phyloP scores from a whole-genome alignment of 2,113 vertebrate species.

The Clinocottus analis region DNA sequence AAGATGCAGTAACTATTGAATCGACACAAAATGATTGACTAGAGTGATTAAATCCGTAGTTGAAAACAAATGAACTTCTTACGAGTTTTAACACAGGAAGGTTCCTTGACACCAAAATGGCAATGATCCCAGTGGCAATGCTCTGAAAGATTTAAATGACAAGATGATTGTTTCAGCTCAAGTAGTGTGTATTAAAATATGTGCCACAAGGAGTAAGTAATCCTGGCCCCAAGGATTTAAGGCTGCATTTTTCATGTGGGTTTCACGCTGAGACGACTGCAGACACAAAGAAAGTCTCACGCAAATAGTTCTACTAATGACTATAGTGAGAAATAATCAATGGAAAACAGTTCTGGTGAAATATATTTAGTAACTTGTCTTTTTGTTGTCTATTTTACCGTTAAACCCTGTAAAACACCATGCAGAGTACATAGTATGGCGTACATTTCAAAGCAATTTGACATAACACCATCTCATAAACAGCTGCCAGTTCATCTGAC shows the following conservation, averaged over 20 bases:
- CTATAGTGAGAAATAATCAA: not conserved
- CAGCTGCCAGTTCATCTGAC: constrained; percentile 32
- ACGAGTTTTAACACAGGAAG: constrained; percentile 79
- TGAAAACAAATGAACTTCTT: constrained; percentile 44
- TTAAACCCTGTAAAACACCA: not conserved
- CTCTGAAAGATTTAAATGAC: constrained; percentile 81
- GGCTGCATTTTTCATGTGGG: not conserved
- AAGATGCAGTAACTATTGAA: not conserved
- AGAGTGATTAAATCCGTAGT: not conserved
- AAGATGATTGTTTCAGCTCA: constrained; percentile 39
- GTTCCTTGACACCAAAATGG: constrained; percentile 91
- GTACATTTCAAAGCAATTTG: constrained; percentile 29
- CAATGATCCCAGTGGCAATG: constrained; percentile 88
- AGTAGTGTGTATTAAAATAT: constrained; percentile 20
- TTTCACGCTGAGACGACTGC: not conserved
- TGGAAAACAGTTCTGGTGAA: not conserved
- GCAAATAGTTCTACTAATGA: not conserved
- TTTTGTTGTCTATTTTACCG: not conserved
- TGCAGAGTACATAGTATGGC: not conserved
- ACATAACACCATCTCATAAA: constrained; percentile 33
- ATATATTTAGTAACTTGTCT: constrained; percentile 14
- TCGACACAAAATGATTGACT: not conserved
- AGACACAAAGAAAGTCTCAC: not conserved
- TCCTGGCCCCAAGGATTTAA: constrained; percentile 14
- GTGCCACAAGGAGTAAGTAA: not conserved